phyloP scores from a whole-genome alignment of 2,797 vertebrate genomes.

The Cynopterus sphinx region DNA sequence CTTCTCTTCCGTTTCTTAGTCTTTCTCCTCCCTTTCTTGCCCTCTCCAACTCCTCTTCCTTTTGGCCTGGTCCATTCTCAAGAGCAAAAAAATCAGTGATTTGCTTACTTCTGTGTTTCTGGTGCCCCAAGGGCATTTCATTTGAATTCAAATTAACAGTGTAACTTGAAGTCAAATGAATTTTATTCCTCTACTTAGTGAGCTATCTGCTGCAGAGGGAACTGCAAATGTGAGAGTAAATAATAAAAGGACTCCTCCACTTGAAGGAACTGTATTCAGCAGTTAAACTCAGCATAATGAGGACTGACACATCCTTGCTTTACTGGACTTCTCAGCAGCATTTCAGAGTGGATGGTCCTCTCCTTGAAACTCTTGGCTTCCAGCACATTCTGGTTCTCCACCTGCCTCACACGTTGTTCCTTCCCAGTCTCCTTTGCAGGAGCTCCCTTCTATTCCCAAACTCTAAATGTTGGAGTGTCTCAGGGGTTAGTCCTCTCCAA shows the following conservation, averaged over 20 bases:
- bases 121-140: background rate
- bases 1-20: background rate
- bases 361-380: background rate
- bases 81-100: background rate
- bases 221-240: background rate
- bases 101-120: background rate
- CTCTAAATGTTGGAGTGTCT: background rate
- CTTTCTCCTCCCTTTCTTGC: background rate
- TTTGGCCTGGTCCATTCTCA: background rate
- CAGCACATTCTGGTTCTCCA: background rate
- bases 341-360: background rate
- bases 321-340: background rate
- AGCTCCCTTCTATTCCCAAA: background rate
- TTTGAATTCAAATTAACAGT: background rate
- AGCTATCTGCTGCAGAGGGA: background rate
- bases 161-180: background rate
- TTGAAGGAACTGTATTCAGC: background rate
- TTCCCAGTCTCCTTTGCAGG: background rate
- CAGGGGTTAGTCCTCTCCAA: background rate
- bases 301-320: background rate
- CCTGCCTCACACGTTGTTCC: background rate
- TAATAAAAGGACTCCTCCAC: background rate
- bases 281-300: background rate
- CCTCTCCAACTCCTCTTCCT: background rate
- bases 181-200: background rate